Conservation (phyloP, 2,797 vertebrate genomes). For the Lepilemur septentrionalis region DNA sequence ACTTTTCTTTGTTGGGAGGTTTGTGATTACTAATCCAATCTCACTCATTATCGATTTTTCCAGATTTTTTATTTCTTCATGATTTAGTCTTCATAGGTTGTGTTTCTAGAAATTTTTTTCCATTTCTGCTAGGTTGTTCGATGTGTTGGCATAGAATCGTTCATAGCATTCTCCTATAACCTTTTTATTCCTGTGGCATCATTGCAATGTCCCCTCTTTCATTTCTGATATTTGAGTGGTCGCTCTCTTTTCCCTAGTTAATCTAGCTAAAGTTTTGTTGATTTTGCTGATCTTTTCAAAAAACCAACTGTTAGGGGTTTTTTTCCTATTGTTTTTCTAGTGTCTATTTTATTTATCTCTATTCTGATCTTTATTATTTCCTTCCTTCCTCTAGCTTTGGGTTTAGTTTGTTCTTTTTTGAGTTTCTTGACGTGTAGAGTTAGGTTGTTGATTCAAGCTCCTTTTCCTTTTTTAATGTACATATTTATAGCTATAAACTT, state of each 20-base stretch:
- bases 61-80: neutral
- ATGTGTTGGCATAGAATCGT: neutral
- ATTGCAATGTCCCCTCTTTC: neutral
- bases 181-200: neutral
- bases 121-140: neutral
- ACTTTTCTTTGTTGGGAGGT: neutral
- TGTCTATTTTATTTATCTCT: slow-evolving; percentile 4
- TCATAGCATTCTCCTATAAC: neutral
- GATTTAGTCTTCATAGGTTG: neutral
- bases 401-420: neutral
- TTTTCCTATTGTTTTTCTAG: slow-evolving; percentile 21
- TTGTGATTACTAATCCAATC: neutral
- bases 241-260: neutral
- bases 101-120: neutral
- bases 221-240: neutral
- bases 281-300: slow-evolving; percentile 1
- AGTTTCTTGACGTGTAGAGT: neutral
- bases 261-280: neutral
- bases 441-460: neutral
- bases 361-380: slow-evolving; percentile 44
- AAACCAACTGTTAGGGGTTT: neutral
- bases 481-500: neutral
- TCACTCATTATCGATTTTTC: neutral
- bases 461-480: neutral
- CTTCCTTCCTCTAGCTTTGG: slow-evolving; percentile 31